Percentiles rank a stretch among this genome's conserved stretches.
Conservation (phyloP, 2,888 invertebrate genomes). For the Caenorhabditis doughertyi region DNA sequence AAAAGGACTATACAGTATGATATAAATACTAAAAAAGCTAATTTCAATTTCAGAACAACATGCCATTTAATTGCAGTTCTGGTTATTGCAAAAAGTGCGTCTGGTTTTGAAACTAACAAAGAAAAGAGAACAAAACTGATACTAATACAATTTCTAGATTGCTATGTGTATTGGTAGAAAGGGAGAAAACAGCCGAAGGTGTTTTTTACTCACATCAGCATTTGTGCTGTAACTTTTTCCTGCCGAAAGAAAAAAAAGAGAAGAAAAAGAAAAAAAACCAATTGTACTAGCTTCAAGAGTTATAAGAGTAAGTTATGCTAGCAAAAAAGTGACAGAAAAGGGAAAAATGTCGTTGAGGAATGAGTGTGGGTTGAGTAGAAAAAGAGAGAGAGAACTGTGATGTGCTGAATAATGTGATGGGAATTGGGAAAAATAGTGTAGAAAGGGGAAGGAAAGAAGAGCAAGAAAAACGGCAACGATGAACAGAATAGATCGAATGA, state of each 20-base stretch:
- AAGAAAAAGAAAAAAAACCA: conserved; percentile 4
- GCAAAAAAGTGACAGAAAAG: conserved; percentile 40
- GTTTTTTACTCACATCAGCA: conserved; percentile 12
- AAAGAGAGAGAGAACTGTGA: conserved; percentile 36
- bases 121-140: conserved; percentile 27
- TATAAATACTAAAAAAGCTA: background rate
- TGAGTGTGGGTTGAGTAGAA: conserved; percentile 3
- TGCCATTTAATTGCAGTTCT: conserved; percentile 25
- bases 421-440: conserved; percentile 46
- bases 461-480: conserved; percentile 6
- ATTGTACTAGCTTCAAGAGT: conserved; percentile 19
- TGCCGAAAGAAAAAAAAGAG: conserved; percentile 1
- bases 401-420: conserved; percentile 62
- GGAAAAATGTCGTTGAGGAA: conserved; percentile 26
- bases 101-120: conserved; percentile 10
- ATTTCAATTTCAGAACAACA: conserved; percentile 11
- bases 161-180: conserved; percentile 5
- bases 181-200: conserved; percentile 1
- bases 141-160: conserved; percentile 37
- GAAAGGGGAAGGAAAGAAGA: conserved; percentile 3
- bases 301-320: conserved; percentile 31
- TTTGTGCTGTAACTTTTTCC: conserved; percentile 32
- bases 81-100: background rate
- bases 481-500: conserved; percentile 25
- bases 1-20: too few species aligned